Evolutionary conservation across 2,113 vertebrate species (phyloP).

Genomic region (Laticauda laticaudata): DNA sequence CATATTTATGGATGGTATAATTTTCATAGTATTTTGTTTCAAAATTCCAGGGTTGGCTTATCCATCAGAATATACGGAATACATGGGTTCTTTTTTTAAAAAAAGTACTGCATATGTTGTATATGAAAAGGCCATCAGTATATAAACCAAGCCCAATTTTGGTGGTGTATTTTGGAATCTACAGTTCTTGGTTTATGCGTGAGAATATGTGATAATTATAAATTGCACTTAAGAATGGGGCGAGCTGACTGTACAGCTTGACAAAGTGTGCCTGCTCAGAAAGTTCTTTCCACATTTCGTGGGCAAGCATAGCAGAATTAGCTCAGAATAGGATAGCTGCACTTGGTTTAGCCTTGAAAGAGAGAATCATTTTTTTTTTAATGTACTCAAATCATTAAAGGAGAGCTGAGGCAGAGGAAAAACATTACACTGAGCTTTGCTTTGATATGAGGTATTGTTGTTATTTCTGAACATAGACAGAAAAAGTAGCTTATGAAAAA

Average conservation of each 20-base stretch:
- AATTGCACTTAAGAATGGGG: neutral
- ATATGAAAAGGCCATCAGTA: neutral
- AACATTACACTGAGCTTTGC: neutral
- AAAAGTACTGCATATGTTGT: neutral
- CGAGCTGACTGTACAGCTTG: neutral
- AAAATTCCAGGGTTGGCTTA: neutral
- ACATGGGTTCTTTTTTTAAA: neutral
- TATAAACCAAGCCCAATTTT: neutral
- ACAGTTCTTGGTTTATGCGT: neutral
- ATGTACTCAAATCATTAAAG: neutral
- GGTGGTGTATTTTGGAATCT: neutral
- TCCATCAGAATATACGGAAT: neutral
- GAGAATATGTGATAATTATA: neutral
- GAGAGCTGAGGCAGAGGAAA: neutral
- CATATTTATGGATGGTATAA: neutral
- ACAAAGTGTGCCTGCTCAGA: neutral
- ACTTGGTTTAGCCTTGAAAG: neutral
- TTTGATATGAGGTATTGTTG: neutral
- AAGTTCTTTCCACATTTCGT: neutral
- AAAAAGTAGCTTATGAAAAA: neutral
- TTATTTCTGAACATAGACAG: neutral
- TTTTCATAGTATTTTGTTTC: neutral
- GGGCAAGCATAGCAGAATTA: neutral
- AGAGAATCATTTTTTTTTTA: neutral
- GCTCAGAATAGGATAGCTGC: neutral